Conservation (phyloP, 2,113 vertebrate genomes). For the Sturnus vulgaris region DNA sequence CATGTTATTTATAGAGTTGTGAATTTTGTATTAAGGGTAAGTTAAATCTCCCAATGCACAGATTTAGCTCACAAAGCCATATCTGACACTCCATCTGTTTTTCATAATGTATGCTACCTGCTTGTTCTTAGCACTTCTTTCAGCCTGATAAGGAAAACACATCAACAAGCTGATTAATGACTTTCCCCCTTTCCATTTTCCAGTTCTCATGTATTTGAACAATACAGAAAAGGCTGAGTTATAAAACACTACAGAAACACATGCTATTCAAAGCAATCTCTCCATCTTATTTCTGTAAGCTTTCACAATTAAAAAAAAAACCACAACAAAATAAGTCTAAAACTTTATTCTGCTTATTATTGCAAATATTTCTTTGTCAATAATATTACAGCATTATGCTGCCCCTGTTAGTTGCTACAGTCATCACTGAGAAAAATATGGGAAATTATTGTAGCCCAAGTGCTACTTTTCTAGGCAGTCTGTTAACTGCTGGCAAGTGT, state of each 20-base stretch:
- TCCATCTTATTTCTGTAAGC: not conserved
- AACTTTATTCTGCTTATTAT: not conserved
- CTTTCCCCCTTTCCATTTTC: not conserved
- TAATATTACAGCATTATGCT: not conserved
- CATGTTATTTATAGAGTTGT: not conserved
- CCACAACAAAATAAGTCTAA: not conserved
- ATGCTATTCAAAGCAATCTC: not conserved
- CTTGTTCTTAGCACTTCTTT: not conserved
- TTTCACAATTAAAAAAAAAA: not conserved
- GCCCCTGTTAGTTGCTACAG: not conserved
- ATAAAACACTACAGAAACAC: not conserved
- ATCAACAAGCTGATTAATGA: slow-evolving; percentile 18
- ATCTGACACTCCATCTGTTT: not conserved
- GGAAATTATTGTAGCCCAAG: not conserved
- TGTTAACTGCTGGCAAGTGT: not conserved
- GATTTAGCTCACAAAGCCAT: not conserved
- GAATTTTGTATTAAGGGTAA: not conserved
- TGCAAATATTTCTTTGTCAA: not conserved
- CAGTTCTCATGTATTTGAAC: not conserved
- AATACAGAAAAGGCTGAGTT: not conserved
- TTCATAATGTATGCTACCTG: slow-evolving; percentile 10
- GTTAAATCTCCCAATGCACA: not conserved
- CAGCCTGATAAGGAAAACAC: slow-evolving; percentile 24
- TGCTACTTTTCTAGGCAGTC: not conserved
- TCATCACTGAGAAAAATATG: not conserved